These are phyloP conservation scores for Meteorus sp. DNA, from an alignment of 1,140 invertebrate genomes.

Conservation along the genomic window DNA sequence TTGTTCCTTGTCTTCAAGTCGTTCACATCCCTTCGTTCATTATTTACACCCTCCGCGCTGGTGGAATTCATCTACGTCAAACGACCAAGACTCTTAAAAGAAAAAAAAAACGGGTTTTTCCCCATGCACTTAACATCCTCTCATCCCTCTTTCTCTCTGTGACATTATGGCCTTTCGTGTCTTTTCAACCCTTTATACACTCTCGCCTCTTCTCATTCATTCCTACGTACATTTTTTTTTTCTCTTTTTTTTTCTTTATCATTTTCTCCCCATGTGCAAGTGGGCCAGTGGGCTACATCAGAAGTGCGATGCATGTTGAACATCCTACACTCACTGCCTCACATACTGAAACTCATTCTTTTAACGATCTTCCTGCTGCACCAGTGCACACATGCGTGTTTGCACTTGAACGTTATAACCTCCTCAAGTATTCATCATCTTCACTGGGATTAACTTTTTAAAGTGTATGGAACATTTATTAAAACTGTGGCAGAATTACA, in stretches of 20 bases:
- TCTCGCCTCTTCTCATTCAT: conserved; percentile 1
- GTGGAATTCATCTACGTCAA: conserved; percentile 5
- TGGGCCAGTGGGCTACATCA: conserved; percentile 44
- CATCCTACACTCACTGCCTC: too few species aligned
- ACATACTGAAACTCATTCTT: too few species aligned
- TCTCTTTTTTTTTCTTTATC: too few species aligned
- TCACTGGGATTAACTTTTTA: too few species aligned
- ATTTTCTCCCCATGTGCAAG: conserved; percentile 26
- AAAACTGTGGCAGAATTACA: too few species aligned
- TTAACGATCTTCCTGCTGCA: too few species aligned
- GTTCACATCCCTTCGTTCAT: conserved; percentile 47
- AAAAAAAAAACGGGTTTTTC: conserved; percentile 21
- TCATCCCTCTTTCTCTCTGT: background rate
- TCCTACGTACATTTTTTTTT: background rate
- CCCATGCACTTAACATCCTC: background rate
- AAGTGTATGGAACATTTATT: too few species aligned
- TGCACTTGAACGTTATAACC: too few species aligned
- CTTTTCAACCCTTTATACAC: conserved; percentile 13
- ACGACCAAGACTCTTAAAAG: conserved; percentile 13
- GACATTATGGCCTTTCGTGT: conserved; percentile 1
- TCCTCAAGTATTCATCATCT: too few species aligned
- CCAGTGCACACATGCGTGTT: too few species aligned
- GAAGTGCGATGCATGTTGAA: conserved; percentile 16
- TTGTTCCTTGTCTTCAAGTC: too few species aligned
- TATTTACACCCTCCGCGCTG: conserved; percentile 44